phyloP scores from a whole-genome alignment of 1,140 invertebrate species.

The Thereuonema tuberculata region DNA sequence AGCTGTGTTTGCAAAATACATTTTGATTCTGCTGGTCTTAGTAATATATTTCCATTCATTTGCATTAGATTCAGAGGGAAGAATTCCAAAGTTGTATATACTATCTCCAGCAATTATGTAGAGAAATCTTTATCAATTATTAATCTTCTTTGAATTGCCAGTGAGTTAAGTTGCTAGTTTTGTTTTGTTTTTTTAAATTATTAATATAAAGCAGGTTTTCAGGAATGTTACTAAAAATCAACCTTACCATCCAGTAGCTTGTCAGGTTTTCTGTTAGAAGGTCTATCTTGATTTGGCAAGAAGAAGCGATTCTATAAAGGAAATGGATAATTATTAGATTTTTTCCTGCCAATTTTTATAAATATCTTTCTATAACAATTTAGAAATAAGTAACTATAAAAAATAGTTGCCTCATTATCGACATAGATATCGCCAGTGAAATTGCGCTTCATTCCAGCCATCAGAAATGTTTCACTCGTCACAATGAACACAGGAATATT shows the following conservation, averaged over 20 bases:
- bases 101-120: too few relatives aligned
- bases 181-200: too few relatives aligned
- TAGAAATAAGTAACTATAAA: not conserved
- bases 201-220: too few relatives aligned
- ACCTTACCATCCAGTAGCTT: not conserved
- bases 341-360: not conserved
- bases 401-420: not conserved
- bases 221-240: not conserved
- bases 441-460: not conserved
- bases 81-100: too few relatives aligned
- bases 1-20: too few relatives aligned
- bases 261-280: not conserved
- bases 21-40: too few relatives aligned
- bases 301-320: not conserved
- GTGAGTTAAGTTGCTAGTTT: too few relatives aligned
- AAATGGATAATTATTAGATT: not conserved
- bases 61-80: too few relatives aligned
- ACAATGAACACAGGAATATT: not conserved
- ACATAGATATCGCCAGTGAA: not conserved
- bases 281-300: not conserved
- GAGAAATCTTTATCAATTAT: too few relatives aligned
- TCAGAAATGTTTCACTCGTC: not conserved
- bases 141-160: too few relatives aligned
- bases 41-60: too few relatives aligned
- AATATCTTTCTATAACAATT: not conserved